Percentiles rank a stretch among this genome's conserved stretches.
phyloP scores from a whole-genome alignment of 2,888 invertebrate species.

The Chalcis sispes region DNA sequence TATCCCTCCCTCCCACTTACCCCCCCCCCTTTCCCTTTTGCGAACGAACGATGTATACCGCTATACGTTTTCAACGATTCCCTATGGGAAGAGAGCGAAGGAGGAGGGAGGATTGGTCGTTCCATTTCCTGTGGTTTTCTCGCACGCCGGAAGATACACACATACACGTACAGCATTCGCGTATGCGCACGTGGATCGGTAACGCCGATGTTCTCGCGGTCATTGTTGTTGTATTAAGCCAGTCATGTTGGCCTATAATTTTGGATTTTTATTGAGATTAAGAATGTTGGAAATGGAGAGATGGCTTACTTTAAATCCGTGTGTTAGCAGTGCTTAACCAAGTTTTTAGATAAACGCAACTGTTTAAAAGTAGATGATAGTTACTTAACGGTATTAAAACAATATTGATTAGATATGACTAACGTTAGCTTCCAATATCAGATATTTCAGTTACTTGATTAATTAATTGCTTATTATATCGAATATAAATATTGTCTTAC shows the following conservation, averaged over 20 bases:
- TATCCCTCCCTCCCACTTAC: conserved; percentile 1
- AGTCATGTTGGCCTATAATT: conserved; percentile 14
- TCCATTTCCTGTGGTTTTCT: conserved; percentile 44
- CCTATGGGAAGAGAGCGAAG: not conserved
- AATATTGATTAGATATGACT: too few relatives aligned
- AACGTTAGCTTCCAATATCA: too few relatives aligned
- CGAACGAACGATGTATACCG: not conserved
- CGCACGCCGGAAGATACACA: not conserved
- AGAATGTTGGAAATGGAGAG: not conserved
- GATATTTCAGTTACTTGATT: too few relatives aligned
- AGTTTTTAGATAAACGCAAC: too few relatives aligned
- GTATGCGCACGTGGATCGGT: not conserved
- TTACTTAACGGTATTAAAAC: too few relatives aligned
- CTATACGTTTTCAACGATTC: conserved; percentile 21
- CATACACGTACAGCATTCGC: not conserved
- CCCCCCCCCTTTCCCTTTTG: not conserved
- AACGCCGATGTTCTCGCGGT: not conserved
- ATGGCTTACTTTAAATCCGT: too few relatives aligned
- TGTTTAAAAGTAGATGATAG: too few relatives aligned
- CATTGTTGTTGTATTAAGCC: not conserved
- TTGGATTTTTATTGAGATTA: conserved; percentile 10
- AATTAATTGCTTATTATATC: too few relatives aligned
- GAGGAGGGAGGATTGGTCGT: not conserved
- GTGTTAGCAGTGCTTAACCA: too few relatives aligned
- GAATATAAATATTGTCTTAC: too few relatives aligned